phyloP scores from a whole-genome alignment of 1,140 invertebrate genomes.

The Pentalonia nigronervosa region DNA sequence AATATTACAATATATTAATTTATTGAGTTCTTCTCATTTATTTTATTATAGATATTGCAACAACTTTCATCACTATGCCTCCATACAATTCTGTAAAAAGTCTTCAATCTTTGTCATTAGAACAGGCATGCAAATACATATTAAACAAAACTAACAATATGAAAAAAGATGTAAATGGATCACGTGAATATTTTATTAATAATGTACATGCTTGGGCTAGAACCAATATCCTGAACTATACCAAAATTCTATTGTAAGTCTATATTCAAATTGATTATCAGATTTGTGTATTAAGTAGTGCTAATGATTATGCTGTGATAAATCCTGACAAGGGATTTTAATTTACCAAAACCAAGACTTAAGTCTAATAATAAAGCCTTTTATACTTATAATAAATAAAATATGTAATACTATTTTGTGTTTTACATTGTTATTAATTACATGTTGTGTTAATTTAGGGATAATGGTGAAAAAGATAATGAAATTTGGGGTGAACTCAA shows the following conservation, averaged over 20 bases:
- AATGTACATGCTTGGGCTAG: slow-evolving; percentile 52
- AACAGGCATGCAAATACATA: background rate
- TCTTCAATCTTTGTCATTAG: slow-evolving; percentile 38
- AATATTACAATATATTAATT: background rate
- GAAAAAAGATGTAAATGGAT: background rate
- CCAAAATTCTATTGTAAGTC: slow-evolving; percentile 32
- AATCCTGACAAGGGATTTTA: background rate
- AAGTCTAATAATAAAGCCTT: background rate
- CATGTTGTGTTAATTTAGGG: slow-evolving; percentile 24
- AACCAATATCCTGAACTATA: slow-evolving; percentile 18
- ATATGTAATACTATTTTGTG: background rate
- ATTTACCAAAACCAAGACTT: background rate
- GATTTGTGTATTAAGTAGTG: background rate
- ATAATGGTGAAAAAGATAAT: slow-evolving; percentile 30
- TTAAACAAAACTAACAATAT: background rate
- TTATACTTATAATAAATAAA: background rate
- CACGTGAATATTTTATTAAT: slow-evolving; percentile 40
- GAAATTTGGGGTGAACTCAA: slow-evolving; percentile 32
- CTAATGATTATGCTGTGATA: background rate
- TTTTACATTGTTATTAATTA: background rate
- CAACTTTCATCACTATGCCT: slow-evolving; percentile 29
- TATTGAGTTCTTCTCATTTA: background rate
- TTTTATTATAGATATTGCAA: background rate
- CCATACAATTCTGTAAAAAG: background rate
- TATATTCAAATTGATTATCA: background rate